A percentile compares a stretch with the other conserved stretches of the same genome.
Conservation (phyloP, 2,888 invertebrate species). For the Heliconius charithonia region DNA sequence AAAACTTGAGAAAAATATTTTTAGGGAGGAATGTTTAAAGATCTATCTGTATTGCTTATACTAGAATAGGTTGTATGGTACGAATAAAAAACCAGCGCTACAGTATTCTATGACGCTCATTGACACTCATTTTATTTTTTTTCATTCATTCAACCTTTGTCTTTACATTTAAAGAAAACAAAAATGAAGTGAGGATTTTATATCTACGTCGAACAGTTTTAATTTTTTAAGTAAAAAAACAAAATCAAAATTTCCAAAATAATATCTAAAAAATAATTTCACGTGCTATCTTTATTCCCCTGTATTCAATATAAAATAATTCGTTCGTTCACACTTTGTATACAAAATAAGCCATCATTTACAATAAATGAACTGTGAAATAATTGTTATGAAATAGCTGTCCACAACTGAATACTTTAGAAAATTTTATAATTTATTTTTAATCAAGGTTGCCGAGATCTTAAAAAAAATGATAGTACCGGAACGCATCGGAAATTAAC, state of each 20-base stretch:
- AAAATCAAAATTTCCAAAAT: background rate
- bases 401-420: constrained; percentile 24
- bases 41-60: too few relatives aligned
- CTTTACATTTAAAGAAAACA: too few relatives aligned
- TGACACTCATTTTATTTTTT: too few relatives aligned
- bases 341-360: constrained; percentile 3
- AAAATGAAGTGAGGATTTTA: too few relatives aligned
- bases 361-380: constrained; percentile 25
- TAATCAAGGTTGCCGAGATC: constrained; percentile 8
- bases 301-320: constrained; percentile 17
- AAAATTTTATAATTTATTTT: constrained; percentile 11
- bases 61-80: too few relatives aligned
- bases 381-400: constrained; percentile 40
- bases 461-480: background rate
- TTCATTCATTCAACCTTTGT: too few relatives aligned
- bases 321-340: constrained; percentile 7
- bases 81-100: too few relatives aligned
- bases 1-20: too few relatives aligned
- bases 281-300: background rate
- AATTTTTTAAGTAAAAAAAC: background rate
- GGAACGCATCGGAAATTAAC: background rate
- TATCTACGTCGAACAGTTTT: too few relatives aligned
- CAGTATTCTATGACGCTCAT: too few relatives aligned
- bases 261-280: background rate
- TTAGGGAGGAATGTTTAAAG: too few relatives aligned